Evolutionary conservation across 2,888 invertebrate species (phyloP), one percentile per base, ranked within the genome.

Genomic region (Timandra comae): DNA sequence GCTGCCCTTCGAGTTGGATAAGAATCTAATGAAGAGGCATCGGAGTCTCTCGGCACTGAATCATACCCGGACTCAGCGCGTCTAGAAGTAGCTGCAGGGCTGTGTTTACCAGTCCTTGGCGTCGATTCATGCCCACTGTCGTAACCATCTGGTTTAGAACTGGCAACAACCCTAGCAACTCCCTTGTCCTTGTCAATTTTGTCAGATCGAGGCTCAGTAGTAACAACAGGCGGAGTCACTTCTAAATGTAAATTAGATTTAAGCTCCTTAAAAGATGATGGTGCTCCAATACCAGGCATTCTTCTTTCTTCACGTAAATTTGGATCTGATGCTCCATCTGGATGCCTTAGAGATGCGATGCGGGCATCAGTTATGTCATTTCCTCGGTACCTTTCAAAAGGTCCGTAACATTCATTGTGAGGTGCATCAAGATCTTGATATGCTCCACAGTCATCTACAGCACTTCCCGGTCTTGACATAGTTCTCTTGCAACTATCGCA

Each of bases 301-400:
- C 89, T 85, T 52, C 86, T 87, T 70, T 90, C 91, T 68, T 92
- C 92, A 35, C 90, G 88, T 55, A 97, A 86, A 81, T 96, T 95
- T 9, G 96, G 96, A 87, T 97, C 96, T 12, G 96, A 97, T 30
- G 97, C 96, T 27, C 96, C 96, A 59, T 97, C 97, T 3, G 96
- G 96, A 80, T 95, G 94, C 44, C 95, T 88, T 31, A 96, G 72
- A 39, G 92, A 91, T 20, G 94, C 93, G 61, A 90, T 89, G 47
- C 90, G 87, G 7, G 84, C 77, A 45, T 86, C 85, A 29, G 85
- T 77, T 34, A 81, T 79, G 33, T 89, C 88, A 40, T 85, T 82
- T 8, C 78, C 76, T 34, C 76, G 61, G 75, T 92, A 88, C 70
- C 92, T 85, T 73, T 93, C 87, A 64, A 89, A 89, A 63, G 93